Percentiles rank a stretch among this genome's conserved stretches.
These are phyloP conservation scores for Pseudorasbora parva DNA, from an alignment of 2,113 vertebrate genomes.

Conservation along the genomic window DNA sequence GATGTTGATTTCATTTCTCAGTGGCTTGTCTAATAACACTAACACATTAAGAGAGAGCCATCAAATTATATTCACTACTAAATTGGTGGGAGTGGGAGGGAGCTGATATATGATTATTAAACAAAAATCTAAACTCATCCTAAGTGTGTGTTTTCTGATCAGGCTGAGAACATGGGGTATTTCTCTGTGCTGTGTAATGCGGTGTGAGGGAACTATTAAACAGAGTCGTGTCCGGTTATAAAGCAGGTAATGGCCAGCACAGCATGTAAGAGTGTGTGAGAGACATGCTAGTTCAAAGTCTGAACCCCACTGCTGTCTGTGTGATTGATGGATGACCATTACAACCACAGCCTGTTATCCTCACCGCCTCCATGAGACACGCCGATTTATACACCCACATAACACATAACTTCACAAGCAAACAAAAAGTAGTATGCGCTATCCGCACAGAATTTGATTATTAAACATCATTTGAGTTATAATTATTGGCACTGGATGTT, in stretches of 20 bases:
- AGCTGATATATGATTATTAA: constrained; percentile 4
- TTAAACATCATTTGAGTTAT: not conserved
- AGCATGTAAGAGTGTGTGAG: constrained; percentile 43
- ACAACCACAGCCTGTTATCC: constrained; percentile 66
- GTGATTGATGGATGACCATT: constrained; percentile 62
- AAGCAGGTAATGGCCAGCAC: constrained; percentile 56
- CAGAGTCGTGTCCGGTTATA: constrained; percentile 54
- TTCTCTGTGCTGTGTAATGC: constrained; percentile 56
- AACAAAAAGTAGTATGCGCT: not conserved
- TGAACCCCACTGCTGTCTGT: constrained; percentile 48
- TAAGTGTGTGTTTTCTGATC: constrained; percentile 48
- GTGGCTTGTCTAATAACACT: constrained; percentile 21
- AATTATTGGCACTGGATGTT: not conserved
- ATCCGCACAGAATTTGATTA: not conserved
- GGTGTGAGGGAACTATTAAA: constrained; percentile 64
- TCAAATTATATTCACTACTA: constrained; percentile 30
- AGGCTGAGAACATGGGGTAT: constrained; percentile 36
- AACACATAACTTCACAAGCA: constrained; percentile 53
- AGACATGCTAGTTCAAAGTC: constrained; percentile 41
- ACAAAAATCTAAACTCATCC: constrained; percentile 31
- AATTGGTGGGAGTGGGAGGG: constrained; percentile 12
- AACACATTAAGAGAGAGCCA: constrained; percentile 9
- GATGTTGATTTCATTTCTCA: constrained; percentile 10
- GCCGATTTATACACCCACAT: constrained; percentile 41
- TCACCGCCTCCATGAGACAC: constrained; percentile 51